Base-by-base conservation (phyloP, 2,797 vertebrate genomes). In the Acanthurus lineatus region DNA sequence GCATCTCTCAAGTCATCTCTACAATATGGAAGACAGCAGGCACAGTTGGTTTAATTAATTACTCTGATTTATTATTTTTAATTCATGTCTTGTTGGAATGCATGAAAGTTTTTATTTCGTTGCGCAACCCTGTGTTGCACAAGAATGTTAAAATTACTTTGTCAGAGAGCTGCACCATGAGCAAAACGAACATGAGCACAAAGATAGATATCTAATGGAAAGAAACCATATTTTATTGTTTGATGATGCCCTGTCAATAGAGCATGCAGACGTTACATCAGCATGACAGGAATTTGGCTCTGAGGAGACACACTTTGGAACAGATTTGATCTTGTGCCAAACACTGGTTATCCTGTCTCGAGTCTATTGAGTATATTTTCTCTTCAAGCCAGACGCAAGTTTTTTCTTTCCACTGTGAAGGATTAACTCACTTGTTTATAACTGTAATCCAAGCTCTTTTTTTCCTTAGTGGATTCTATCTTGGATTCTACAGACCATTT, bases 401-500 rank as follows among this genome's bases (percentile, higher is more conserved):
- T 42, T 25, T 32, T 32, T 32, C 28, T 32, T 5, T 32, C 4
- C 28, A 32, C 4, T 32, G 28, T 73, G 16, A 65, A 57, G 15
- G 8, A 47, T 14, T n/a, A 42, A 19, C 32, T 47, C 14, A 40
- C 14, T 7, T 57, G 71, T 58, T 58, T 35, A 32, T 6, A 53
- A 9, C 16, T 49, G 15, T 54, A 51, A 59, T 19, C 5, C 5
- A 5, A 53, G 40, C 53, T 58, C 44, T 67, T 62, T 58, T 77
- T 68, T 38, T 17, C 47, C 47, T 60, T 49, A 49, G 53, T 22
- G 20, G 52, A 63, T 68, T 63, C 52, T 69, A 61, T 60, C 40
- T 65, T 38, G 56, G 58, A 56, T 53, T 8, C 47, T 45, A 48
- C 59, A 64, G 69, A 74, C 74, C 51, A 69, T 71, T 61, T 40